Evolutionary conservation across 2,113 vertebrate species (phyloP).

Genomic region (Brachypodius melanocephalos): DNA sequence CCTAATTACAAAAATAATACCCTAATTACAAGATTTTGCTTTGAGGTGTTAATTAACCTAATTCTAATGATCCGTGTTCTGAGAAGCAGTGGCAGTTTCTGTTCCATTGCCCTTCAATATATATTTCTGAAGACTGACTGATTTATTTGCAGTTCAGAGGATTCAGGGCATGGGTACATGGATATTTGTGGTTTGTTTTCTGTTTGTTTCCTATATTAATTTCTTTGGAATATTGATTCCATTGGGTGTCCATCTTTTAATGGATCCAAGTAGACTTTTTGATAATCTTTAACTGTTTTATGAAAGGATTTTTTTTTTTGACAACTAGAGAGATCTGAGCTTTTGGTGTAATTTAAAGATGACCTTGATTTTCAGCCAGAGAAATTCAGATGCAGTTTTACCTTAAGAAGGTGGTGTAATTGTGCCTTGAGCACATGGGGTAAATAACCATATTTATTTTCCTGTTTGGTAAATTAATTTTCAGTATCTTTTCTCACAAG

Average conservation of each 20-base stretch:
- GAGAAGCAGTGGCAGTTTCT: background rate
- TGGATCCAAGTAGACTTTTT: background rate
- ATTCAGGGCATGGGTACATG: background rate
- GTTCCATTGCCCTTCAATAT: background rate
- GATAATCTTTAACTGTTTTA: background rate
- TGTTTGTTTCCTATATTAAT: background rate
- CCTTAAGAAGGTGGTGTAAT: background rate
- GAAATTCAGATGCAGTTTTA: background rate
- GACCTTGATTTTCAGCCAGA: background rate
- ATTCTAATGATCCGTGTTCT: background rate
- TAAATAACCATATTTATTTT: background rate
- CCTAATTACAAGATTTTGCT: constrained; percentile 35
- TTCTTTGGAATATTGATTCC: background rate
- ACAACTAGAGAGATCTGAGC: background rate
- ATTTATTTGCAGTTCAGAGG: background rate
- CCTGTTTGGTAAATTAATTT: background rate
- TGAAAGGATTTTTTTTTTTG: background rate
- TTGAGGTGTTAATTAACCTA: constrained; percentile 43
- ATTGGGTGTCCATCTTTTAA: background rate
- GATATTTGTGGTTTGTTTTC: background rate
- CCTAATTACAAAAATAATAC: background rate
- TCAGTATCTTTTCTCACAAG: background rate
- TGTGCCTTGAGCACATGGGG: background rate
- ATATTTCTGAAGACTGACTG: background rate
- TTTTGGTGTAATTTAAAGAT: background rate